These are phyloP conservation scores for Drosophila murphyi DNA, from an alignment of 1,140 invertebrate species.

Conservation along the genomic window DNA sequence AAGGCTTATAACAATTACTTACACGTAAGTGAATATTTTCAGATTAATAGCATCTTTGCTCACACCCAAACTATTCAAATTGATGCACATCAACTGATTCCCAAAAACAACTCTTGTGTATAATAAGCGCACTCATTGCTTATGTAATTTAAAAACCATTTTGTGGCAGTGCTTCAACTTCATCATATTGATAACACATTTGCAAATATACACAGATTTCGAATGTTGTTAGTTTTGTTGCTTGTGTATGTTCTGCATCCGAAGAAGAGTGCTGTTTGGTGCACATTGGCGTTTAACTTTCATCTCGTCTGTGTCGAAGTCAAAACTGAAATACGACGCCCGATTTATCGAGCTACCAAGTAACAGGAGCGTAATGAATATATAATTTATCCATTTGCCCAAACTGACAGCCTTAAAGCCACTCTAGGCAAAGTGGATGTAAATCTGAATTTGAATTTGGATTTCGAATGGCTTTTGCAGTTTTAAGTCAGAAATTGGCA, in stretches of 20 bases:
- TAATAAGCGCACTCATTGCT: conserved; percentile 52
- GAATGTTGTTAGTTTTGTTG: conserved; percentile 1
- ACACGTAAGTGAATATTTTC: conserved; percentile 20
- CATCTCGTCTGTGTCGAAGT: conserved; percentile 15
- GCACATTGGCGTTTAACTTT: conserved; percentile 38
- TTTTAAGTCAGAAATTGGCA: conserved; percentile 19
- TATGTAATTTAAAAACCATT: conserved; percentile 34
- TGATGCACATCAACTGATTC: neutral
- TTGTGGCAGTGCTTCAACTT: conserved; percentile 21
- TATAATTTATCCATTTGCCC: conserved; percentile 32
- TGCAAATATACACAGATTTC: conserved; percentile 39
- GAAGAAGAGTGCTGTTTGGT: neutral
- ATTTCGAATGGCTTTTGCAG: conserved; percentile 1
- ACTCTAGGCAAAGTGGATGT: conserved; percentile 1
- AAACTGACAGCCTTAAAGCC: conserved; percentile 15
- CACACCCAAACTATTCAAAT: conserved; percentile 13
- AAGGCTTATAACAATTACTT: conserved; percentile 7
- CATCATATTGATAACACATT: conserved; percentile 29
- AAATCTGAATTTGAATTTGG: conserved; percentile 14
- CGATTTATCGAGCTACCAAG: conserved; percentile 42
- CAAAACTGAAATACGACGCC: conserved; percentile 28
- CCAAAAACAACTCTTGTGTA: neutral
- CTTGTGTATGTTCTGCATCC: neutral
- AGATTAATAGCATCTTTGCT: neutral
- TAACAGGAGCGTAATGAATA: conserved; percentile 47